Base-by-base conservation (phyloP, 2,888 invertebrate genomes). In the Hemistola chrysoprasaria region DNA sequence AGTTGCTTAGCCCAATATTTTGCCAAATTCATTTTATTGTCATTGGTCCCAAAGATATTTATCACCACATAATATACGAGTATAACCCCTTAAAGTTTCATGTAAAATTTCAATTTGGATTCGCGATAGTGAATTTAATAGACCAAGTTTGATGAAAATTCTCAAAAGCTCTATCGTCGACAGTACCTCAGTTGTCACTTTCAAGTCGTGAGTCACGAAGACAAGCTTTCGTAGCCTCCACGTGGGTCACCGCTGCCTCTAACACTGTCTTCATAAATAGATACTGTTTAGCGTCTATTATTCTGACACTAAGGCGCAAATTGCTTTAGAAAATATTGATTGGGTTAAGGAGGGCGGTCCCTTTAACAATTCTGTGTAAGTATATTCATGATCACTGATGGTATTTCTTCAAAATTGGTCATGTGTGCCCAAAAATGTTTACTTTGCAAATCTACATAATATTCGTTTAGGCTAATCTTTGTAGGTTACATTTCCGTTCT, bases 181-280 rank as follows among this genome's bases (percentile, higher is more conserved):
- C 57, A 63, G 64, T 77, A 76, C 77, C 50, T 55, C 65, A 67
- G 70, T 73, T 79, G 79, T 79, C 78, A 78, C 80, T 80, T 79
- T 78, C 78, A 49, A 76, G 69, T 75, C 71, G 78, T 78, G 79
- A 77, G 59, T 79, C 80, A 78, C 79, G 78, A 79, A 69, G 67
- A 61, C 68, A 61, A 61, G 74, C 73, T 75, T 71, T 74, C 74
- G 68, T 66, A 66, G 64, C 71, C 50, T 53, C 53, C 38, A 42
- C 47, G 39, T 47, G 50, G 53, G 50, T 56, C 56, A 56, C 35
- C 34, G 34, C 34, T 27, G 20, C 34, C 38, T 44, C 32, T 28
- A 35, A 5, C 25, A 49, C 45, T 47, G 45, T 45, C 49, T 34
- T 51, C 49, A 51, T 56, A 74, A 73, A 71, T 72, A 59, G 62